These are phyloP conservation scores for Amphilophus citrinellus DNA, from an alignment of 2,113 vertebrate genomes.

Conservation along the genomic window DNA sequence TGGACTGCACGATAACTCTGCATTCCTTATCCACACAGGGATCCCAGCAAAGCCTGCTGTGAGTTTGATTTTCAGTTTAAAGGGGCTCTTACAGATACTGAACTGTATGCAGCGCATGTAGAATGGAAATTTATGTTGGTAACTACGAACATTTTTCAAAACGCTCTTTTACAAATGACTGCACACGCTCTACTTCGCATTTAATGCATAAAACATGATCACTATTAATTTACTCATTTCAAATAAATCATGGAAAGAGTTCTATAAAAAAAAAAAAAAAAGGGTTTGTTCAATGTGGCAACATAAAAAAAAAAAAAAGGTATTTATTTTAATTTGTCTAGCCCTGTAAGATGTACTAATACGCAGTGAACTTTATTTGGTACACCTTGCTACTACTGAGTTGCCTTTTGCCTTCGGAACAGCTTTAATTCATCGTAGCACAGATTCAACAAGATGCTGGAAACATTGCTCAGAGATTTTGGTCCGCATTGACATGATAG, in stretches of 20 bases:
- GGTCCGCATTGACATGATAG: no score
- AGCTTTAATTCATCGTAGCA: no score
- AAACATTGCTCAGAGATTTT: no score
- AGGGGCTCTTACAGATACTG: background rate
- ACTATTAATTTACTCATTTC: background rate
- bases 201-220: background rate
- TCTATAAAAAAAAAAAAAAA: no score
- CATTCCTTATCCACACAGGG: background rate
- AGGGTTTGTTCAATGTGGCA: no score
- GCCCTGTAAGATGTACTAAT: background rate
- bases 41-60: background rate
- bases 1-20: background rate
- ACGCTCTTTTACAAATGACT: background rate
- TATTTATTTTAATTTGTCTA: background rate
- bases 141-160: background rate
- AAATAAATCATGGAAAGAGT: background rate
- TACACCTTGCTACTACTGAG: no score
- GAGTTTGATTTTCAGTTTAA: background rate
- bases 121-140: background rate
- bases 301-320: no score
- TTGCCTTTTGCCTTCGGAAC: no score
- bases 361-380: no score
- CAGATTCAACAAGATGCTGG: no score
- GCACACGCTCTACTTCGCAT: background rate
- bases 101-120: background rate